A percentile compares a stretch with the other conserved stretches of the same genome.
These are phyloP conservation scores for Scelioninae gen. 1 DNA, from an alignment of 2,888 invertebrate genomes.

Conservation along the genomic window DNA sequence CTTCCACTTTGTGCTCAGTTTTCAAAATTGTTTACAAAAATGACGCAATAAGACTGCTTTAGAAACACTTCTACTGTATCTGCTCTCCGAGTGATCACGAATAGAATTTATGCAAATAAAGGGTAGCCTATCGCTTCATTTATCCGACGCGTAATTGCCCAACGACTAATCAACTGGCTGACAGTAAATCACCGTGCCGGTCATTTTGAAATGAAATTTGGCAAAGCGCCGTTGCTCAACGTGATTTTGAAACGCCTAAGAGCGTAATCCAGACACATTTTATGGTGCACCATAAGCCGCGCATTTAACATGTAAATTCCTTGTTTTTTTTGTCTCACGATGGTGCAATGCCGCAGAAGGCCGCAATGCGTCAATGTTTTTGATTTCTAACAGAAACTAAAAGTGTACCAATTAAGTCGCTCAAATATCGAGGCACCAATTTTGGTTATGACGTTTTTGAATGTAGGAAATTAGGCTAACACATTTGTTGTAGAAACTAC, in stretches of 20 bases:
- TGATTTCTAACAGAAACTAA: slow-evolving; percentile 1
- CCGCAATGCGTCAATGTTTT: slow-evolving; percentile 13
- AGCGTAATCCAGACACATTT: no score
- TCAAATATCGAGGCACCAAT: background rate
- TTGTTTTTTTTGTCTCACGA: slow-evolving; percentile 17
- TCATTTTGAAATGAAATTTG: slow-evolving; percentile 52
- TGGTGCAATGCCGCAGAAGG: slow-evolving; percentile 17
- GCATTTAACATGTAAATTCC: background rate
- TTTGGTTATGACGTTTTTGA: background rate
- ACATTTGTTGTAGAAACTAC: background rate
- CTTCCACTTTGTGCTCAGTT: no score
- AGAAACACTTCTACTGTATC: no score
- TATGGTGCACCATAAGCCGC: no score
- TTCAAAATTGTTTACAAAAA: no score
- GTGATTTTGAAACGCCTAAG: slow-evolving; percentile 10
- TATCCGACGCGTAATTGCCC: slow-evolving; percentile 35
- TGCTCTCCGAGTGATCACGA: slow-evolving; percentile 6
- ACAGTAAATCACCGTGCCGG: slow-evolving; percentile 42
- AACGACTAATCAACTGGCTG: slow-evolving; percentile 39
- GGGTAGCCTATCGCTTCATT: slow-evolving; percentile 39
- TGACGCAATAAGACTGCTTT: no score
- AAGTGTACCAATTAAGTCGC: background rate
- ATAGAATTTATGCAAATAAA: slow-evolving; percentile 58
- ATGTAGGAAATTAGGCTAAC: slow-evolving; percentile 9
- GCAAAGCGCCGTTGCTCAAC: slow-evolving; percentile 27